phyloP scores from a whole-genome alignment of 2,797 vertebrate genomes.

The Characodon lateralis region DNA sequence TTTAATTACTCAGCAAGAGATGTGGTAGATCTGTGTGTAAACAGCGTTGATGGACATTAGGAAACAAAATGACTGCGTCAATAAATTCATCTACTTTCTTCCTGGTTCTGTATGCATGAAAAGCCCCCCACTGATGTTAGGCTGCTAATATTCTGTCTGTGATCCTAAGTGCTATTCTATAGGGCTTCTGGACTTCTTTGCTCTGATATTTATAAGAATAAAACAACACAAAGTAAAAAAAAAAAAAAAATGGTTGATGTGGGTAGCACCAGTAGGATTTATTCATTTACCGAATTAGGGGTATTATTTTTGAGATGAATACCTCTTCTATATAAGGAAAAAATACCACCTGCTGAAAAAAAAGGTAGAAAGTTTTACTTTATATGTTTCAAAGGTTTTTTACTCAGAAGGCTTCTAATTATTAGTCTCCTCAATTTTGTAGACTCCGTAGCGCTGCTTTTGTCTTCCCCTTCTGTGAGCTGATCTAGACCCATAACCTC shows the following conservation, averaged over 20 bases:
- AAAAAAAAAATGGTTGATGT: background rate
- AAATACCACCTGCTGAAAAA: too few relatives aligned
- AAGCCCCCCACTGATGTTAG: slow-evolving; percentile 15
- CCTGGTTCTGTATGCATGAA: slow-evolving; percentile 32
- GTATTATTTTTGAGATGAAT: background rate
- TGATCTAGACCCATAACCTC: background rate
- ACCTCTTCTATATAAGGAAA: background rate
- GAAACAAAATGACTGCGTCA: slow-evolving; percentile 22
- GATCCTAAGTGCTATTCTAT: background rate
- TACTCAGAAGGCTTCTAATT: background rate
- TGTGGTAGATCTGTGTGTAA: slow-evolving; percentile 73
- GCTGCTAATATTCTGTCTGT: slow-evolving; percentile 1
- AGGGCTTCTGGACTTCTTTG: too few relatives aligned
- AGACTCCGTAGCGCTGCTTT: background rate
- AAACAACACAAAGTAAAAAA: background rate
- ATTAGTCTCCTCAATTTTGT: background rate
- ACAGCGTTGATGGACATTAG: slow-evolving; percentile 43
- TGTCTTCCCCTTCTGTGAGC: background rate
- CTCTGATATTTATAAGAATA: background rate
- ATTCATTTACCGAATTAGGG: background rate
- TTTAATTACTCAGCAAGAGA: slow-evolving; percentile 59
- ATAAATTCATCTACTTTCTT: slow-evolving; percentile 36
- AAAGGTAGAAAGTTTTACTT: too few relatives aligned
- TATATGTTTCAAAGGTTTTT: too few relatives aligned
- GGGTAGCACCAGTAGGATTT: background rate